Percentiles rank a stretch among this genome's conserved stretches.
Evolutionary conservation across 2,888 invertebrate species (phyloP).

Genomic region (Fragum sueziense): DNA sequence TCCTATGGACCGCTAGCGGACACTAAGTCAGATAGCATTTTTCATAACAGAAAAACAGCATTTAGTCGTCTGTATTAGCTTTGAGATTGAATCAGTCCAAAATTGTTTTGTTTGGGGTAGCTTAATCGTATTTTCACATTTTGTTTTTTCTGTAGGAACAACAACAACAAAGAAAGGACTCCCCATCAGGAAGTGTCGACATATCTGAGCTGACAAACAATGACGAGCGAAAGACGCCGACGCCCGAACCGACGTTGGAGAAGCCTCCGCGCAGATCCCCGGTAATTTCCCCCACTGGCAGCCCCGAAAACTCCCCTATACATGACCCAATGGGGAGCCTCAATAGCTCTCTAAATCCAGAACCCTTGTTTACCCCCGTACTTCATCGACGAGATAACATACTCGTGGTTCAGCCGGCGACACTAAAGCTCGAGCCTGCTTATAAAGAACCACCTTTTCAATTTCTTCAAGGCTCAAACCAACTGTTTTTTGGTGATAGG

Average conservation of each 20-base stretch:
- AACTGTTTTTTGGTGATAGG: constrained; percentile 24
- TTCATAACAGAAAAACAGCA: no score
- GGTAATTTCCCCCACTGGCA: constrained; percentile 50
- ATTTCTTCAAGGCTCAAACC: constrained; percentile 41
- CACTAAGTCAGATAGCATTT: no score
- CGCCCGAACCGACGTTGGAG: constrained; percentile 50
- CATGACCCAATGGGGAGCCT: not conserved
- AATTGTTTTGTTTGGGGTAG: no score
- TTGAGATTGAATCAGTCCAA: no score
- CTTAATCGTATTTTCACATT: no score
- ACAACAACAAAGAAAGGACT: constrained; percentile 19
- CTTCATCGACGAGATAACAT: not conserved
- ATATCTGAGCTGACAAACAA: constrained; percentile 56
- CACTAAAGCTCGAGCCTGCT: constrained; percentile 47
- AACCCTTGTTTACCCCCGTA: not conserved
- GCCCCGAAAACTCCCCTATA: no score
- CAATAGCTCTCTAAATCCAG: not conserved
- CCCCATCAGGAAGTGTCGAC: constrained; percentile 56
- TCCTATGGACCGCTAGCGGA: no score
- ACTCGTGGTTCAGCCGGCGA: constrained; percentile 19
- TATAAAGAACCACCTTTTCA: constrained; percentile 51
- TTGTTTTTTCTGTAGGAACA: not conserved
- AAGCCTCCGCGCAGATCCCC: constrained; percentile 42
- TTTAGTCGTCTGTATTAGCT: no score
- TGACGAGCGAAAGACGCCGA: constrained; percentile 52